These are phyloP conservation scores for Bos javanicus DNA, from an alignment of 2,113 vertebrate genomes.

Conservation along the genomic window DNA sequence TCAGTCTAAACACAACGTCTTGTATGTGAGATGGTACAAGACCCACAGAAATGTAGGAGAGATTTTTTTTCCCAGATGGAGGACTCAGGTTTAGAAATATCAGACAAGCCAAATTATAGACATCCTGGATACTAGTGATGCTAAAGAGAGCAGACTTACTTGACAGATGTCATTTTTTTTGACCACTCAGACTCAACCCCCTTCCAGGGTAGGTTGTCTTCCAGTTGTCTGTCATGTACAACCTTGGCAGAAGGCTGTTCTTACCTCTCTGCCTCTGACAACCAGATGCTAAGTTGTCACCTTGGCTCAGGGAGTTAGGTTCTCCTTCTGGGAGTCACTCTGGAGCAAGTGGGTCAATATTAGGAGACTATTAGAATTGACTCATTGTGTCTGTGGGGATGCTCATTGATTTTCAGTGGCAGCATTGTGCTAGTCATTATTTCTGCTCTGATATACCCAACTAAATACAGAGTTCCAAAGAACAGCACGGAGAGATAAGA, in stretches of 20 bases:
- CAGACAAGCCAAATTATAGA: background rate
- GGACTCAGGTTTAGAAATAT: background rate
- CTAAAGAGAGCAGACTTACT: background rate
- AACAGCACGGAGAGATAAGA: background rate
- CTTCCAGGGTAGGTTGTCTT: background rate
- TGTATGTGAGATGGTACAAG: background rate
- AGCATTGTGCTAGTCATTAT: background rate
- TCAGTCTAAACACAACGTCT: background rate
- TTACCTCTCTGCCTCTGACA: background rate
- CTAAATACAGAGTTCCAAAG: background rate
- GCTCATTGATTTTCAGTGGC: background rate
- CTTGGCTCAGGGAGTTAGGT: background rate
- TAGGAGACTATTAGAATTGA: background rate
- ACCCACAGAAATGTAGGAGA: background rate
- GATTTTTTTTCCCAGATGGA: background rate
- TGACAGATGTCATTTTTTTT: background rate
- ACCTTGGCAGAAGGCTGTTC: background rate
- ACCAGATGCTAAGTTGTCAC: accelerated
- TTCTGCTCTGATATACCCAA: background rate
- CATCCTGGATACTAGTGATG: background rate
- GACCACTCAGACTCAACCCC: background rate
- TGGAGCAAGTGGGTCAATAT: background rate
- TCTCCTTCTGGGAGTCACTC: background rate
- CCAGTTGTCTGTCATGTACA: background rate
- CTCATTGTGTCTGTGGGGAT: background rate